Percentiles rank a stretch among this genome's conserved stretches.
Conservation (phyloP, 2,797 vertebrate species). For the Tokudaia tokunoshimensis region DNA sequence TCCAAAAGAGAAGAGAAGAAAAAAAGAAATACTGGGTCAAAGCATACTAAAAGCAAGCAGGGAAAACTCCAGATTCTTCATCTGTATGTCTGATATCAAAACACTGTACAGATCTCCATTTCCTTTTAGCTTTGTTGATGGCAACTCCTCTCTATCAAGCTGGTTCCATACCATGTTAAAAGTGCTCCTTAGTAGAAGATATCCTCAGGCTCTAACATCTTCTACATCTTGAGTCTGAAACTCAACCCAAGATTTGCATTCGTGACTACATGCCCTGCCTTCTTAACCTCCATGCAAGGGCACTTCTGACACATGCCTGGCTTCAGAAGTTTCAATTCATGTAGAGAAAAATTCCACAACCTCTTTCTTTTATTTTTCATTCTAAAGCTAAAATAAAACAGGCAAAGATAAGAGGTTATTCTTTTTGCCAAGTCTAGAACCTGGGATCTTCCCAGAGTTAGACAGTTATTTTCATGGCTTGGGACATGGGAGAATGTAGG, state of each 20-base stretch:
- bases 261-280: not conserved
- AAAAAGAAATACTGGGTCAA: not conserved
- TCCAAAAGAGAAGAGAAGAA: not conserved
- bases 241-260: not conserved
- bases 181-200: not conserved
- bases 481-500: not conserved
- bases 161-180: not conserved
- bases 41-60: not conserved
- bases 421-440: not conserved
- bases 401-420: not conserved
- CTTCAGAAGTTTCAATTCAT: not conserved
- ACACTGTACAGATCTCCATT: not conserved
- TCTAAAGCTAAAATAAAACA: not conserved
- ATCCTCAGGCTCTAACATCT: not conserved
- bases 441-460: not conserved
- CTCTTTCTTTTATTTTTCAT: not conserved
- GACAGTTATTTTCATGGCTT: not conserved
- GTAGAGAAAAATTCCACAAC: not conserved
- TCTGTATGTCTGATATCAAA: not conserved
- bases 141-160: not conserved
- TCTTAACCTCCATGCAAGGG: too few relatives aligned
- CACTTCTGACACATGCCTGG: not conserved
- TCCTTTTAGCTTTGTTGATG: not conserved
- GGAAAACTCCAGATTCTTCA: not conserved
- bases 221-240: not conserved